phyloP scores from a whole-genome alignment of 35 echinoderm and acorn worm species.

The Apostichopus californicus region DNA sequence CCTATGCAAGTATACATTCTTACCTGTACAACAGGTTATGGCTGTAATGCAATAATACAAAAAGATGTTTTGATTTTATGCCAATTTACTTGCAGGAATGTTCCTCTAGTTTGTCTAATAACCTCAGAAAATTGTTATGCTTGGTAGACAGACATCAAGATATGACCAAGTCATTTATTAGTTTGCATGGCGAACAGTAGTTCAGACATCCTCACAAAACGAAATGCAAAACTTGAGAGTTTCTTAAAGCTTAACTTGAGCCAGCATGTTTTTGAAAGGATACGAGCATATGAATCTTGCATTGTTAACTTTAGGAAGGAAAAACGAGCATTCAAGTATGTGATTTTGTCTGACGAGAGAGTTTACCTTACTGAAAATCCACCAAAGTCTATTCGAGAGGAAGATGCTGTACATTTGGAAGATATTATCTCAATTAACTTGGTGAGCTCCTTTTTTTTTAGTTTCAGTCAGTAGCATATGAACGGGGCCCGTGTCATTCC shows the following conservation, averaged over 20 bases:
- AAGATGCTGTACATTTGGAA: slow-evolving; percentile 80
- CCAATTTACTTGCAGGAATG: too few species aligned
- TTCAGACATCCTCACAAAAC: slow-evolving; percentile 62
- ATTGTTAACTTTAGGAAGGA: slow-evolving; percentile 87
- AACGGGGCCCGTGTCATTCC: too few species aligned
- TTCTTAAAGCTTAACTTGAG: slow-evolving; percentile 89
- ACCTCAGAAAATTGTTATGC: too few species aligned
- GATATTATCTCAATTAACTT: slow-evolving; percentile 80
- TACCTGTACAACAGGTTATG: too few species aligned
- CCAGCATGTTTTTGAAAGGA: slow-evolving; percentile 77
- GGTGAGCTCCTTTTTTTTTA: slow-evolving; percentile 52
- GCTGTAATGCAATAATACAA: too few species aligned
- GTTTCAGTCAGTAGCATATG: too few species aligned
- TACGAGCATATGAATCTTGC: slow-evolving; percentile 85
- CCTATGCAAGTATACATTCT: too few species aligned
- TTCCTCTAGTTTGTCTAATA: too few species aligned
- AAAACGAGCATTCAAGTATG: slow-evolving; percentile 88
- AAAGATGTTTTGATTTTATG: too few species aligned
- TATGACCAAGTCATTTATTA: background rate
- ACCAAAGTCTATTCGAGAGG: slow-evolving; percentile 82
- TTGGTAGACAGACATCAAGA: background rate
- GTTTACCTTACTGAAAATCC: slow-evolving; percentile 92
- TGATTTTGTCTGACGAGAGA: slow-evolving; percentile 71
- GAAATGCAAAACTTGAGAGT: slow-evolving; percentile 84
- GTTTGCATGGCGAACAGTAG: slow-evolving; percentile 85